Evolutionary conservation across 2,888 invertebrate genomes (phyloP), one percentile per base, ranked within the genome.

Genomic region (Dolichopus griseipennis): DNA sequence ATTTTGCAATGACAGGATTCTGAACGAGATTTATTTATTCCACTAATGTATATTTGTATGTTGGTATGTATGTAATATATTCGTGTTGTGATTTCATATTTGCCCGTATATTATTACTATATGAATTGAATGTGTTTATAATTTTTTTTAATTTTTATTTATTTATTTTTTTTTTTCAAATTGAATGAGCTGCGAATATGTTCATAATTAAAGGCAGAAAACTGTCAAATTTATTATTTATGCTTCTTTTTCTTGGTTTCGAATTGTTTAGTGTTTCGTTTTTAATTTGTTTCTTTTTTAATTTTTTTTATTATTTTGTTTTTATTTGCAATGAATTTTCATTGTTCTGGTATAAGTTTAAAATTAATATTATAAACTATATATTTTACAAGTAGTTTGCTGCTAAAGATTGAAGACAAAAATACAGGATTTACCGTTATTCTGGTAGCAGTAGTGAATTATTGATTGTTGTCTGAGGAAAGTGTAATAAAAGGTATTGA

Each of bases 201-300:
- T 18, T 41, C 41, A 52, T 52, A 52, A 52, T 52, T 52, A 52
- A 52, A 52, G 18, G 52, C 52, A 52, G 52, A 52, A 52, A 52
- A 52, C 52, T 52, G 52, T 52, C 52, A 52, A 52, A 52, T 52
- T 52, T 52, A 52, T 52, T 52, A 52, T 52, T 52, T 52, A 52
- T 52, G 52, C 15, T 52, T 27, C 27, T 27, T 52, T n/a, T 52
- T 18, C 18, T 52, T 7, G n/a, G 2, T 18, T 52, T 52, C 12
- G 52, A 9, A 52, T 52, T 52, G 52, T 52, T 52, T 15, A 52
- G 15, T 52, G 15, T 52, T 52, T 52, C 15, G 9, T 52, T 18
- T 52, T 52, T 18, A 12, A 6, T 12, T n/a, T 52, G 52, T 15
- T 41, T 41, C 8, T 15, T 52, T 52, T 9, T n/a, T n/a, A n/a